Percentiles rank a stretch among this genome's conserved stretches.
Conservation (phyloP, 2,888 invertebrate genomes). For the Amphipyra tragopoginis region DNA sequence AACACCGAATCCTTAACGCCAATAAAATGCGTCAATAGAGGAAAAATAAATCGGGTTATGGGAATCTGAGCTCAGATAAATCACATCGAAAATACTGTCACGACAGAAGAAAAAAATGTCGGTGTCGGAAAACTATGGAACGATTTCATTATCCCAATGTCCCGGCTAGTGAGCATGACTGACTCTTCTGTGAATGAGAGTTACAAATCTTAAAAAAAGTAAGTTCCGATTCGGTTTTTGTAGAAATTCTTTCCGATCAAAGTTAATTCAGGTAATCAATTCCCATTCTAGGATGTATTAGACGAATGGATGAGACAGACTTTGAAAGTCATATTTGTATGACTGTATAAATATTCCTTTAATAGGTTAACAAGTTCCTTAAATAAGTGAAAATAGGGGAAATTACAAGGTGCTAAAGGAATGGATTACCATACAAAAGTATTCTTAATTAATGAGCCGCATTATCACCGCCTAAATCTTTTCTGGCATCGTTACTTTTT, state of each 20-base stretch:
- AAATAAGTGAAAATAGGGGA: too few relatives aligned
- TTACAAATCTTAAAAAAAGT: slow-evolving; percentile 58
- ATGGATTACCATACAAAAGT: too few relatives aligned
- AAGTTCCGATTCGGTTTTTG: slow-evolving; percentile 47
- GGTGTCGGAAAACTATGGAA: slow-evolving; percentile 77
- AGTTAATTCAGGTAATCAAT: slow-evolving; percentile 40
- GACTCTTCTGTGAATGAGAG: slow-evolving; percentile 65
- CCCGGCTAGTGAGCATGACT: slow-evolving; percentile 77
- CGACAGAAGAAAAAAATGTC: slow-evolving; percentile 81
- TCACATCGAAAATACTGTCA: slow-evolving; percentile 87
- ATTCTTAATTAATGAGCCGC: too few relatives aligned
- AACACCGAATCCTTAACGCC: slow-evolving; percentile 56
- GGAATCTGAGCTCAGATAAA: slow-evolving; percentile 83
- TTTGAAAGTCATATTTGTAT: too few relatives aligned
- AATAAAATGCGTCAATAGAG: slow-evolving; percentile 71
- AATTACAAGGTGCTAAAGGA: too few relatives aligned
- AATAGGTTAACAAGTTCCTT: too few relatives aligned
- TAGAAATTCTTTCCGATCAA: slow-evolving; percentile 40
- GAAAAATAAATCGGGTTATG: slow-evolving; percentile 84
- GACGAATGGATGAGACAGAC: not conserved
- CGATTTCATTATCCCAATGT: slow-evolving; percentile 80
- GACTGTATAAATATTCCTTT: too few relatives aligned
- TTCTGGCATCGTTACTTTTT: too few relatives aligned
- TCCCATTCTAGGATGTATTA: slow-evolving; percentile 18
- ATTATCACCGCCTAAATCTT: too few relatives aligned